Base-by-base conservation (phyloP, 2,113 vertebrate genomes). In the Tyto alba region DNA sequence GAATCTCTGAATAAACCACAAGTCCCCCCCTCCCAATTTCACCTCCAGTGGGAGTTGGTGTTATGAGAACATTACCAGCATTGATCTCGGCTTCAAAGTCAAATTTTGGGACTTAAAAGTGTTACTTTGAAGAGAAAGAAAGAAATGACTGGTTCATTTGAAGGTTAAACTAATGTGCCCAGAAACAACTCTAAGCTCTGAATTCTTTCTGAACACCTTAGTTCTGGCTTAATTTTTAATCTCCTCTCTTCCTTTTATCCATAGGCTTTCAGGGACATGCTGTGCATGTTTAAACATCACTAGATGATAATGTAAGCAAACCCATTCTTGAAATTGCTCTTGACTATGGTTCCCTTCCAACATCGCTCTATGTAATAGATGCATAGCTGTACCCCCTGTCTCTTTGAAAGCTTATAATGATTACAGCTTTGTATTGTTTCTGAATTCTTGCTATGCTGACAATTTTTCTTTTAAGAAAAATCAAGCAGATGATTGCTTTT, bases 1-100 rank as follows among this genome's bases (percentile, higher is more conserved):
- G 88, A 93, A 76, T 81, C 78, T 92, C 93, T 91, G 92, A 94
- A 94, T 64, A 92, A 94, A 79, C 90, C 73, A 81, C 85, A 83
- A 92, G 83, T 47, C 15, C 56, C 48, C 77, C 41, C 67, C 67
- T 93, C 68, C 92, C 64, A 74, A 55, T 91, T 93, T 91, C 89
- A 89, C 88, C 81, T 97, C 94, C 86, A 88, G 93, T 95, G 89
- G 96, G 93, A 96, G 78, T 90, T 92, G 90, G 92, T 95, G 95
- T 95, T 93, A 78, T 66, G 87, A 94, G 93, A 96, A 95, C 80
- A 43, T 96, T 88, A 95, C 90, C 85, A 90, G 90, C 90, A 90
- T 93, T 95, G 97, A 97, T 97, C 95, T 95, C 79, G 85, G 89
- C 85, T 96, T 97, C 96, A 97, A 95, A 92, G 97, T 95, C 96